Percentiles rank a stretch among this genome's conserved stretches.
These are phyloP conservation scores for Tetanocera ferruginea DNA, from an alignment of 2,888 invertebrate genomes.

Conservation along the genomic window DNA sequence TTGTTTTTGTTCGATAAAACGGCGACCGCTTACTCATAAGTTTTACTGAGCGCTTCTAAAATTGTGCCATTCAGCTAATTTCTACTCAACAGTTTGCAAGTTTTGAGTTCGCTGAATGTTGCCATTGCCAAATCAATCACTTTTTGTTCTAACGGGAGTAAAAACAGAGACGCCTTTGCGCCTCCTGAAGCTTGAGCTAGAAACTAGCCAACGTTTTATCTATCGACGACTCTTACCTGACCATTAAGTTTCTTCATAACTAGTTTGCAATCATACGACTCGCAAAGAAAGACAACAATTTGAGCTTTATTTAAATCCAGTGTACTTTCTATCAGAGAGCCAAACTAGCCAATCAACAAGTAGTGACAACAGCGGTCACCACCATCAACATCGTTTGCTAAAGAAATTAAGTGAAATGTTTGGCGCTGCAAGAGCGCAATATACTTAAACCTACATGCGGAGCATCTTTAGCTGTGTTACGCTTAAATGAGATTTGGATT, in stretches of 20 bases:
- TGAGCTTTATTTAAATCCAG: conserved; percentile 25
- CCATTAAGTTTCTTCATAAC: conserved; percentile 4
- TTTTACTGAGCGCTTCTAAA: too few relatives aligned
- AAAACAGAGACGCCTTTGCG: background rate
- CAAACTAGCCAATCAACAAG: background rate
- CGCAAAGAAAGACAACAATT: background rate
- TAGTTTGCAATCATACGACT: too few relatives aligned
- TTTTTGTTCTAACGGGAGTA: background rate
- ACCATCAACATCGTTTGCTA: too few relatives aligned
- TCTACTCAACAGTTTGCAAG: too few relatives aligned
- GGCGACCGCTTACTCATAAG: too few relatives aligned
- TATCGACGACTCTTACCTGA: background rate
- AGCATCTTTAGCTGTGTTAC: conserved; percentile 28
- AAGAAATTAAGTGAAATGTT: too few relatives aligned
- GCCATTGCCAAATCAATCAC: too few relatives aligned
- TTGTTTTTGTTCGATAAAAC: too few relatives aligned
- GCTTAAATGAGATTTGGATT: conserved; percentile 10
- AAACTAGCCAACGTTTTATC: too few relatives aligned
- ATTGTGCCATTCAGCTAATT: too few relatives aligned
- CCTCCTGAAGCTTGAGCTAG: background rate
- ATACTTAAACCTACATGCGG: conserved; percentile 2
- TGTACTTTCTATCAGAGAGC: conserved; percentile 25
- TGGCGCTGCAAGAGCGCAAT: conserved; percentile 12
- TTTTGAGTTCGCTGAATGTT: too few relatives aligned
- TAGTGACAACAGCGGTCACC: background rate